These are phyloP conservation scores for Bambusicola thoracicus DNA, from an alignment of 2,113 vertebrate genomes.

Conservation along the genomic window DNA sequence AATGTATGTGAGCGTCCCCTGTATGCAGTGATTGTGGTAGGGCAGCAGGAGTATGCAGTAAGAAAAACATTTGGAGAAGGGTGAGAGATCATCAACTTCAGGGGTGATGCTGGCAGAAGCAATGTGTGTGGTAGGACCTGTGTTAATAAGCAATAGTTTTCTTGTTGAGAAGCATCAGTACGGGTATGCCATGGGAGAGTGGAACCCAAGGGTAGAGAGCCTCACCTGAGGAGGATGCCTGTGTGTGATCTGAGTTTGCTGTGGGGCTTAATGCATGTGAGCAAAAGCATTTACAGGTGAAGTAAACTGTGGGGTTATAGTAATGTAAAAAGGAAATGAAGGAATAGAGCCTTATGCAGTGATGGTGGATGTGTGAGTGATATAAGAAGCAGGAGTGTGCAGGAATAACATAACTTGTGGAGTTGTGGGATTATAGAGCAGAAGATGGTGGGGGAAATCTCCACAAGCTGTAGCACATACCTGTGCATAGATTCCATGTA, in stretches of 20 bases:
- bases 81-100: background rate
- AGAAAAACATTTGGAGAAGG: background rate
- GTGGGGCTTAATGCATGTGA: background rate
- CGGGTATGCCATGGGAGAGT: background rate
- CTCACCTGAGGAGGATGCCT: background rate
- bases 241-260: background rate
- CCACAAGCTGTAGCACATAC: background rate
- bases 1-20: background rate
- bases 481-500: background rate
- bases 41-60: background rate
- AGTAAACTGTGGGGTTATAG: background rate
- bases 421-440: background rate
- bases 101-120: background rate
- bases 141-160: background rate
- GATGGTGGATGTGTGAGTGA: background rate
- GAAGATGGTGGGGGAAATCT: background rate
- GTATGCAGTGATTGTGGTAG: too few species aligned
- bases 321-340: background rate
- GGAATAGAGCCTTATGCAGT: background rate
- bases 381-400: background rate
- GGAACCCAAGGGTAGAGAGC: background rate
- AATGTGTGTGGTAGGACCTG: background rate
- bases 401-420: background rate
- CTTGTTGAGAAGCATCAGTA: background rate
- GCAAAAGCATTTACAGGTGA: rapidly evolving